Percentiles rank a stretch among this genome's conserved stretches.
These are phyloP conservation scores for Halichondria panicea DNA, from an alignment of 37 sponge, comb jelly and placozoan species.

Conservation along the genomic window DNA sequence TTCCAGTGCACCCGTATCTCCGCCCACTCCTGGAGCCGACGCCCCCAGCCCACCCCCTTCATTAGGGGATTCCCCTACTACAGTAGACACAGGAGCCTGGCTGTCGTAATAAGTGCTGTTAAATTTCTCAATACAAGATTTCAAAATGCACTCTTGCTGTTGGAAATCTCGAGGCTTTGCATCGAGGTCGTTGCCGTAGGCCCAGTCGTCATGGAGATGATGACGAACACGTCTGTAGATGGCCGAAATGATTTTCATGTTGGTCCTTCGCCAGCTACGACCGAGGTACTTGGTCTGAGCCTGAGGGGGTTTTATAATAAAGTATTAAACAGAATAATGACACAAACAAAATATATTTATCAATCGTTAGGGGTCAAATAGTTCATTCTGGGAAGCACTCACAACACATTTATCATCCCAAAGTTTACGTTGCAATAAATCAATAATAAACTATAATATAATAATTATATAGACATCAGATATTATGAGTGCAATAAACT, in stretches of 20 bases:
- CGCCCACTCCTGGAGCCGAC: not conserved
- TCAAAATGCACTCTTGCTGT: constrained; percentile 78
- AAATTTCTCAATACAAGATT: constrained; percentile 78
- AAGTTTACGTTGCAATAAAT: no score
- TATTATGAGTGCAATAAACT: no score
- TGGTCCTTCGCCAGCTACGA: constrained; percentile 86
- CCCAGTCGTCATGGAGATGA: constrained; percentile 96
- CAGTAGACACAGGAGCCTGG: no score
- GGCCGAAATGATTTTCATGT: constrained; percentile 92
- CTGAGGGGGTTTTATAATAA: not conserved
- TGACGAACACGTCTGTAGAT: constrained; percentile 94
- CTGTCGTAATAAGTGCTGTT: constrained; percentile 78
- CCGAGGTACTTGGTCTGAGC: constrained; percentile 90
- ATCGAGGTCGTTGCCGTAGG: constrained; percentile 94
- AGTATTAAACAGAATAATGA: no score
- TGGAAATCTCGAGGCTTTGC: constrained; percentile 93
- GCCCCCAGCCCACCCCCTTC: no score
- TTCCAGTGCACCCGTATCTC: not conserved
- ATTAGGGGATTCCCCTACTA: no score
- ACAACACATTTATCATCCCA: no score
- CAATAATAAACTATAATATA: no score
- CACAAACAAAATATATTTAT: no score
- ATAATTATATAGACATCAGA: no score
- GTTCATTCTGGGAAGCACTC: no score
- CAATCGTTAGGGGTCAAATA: no score